Conservation (phyloP, 1,140 invertebrate species). For the Ridgeia piscesae region DNA sequence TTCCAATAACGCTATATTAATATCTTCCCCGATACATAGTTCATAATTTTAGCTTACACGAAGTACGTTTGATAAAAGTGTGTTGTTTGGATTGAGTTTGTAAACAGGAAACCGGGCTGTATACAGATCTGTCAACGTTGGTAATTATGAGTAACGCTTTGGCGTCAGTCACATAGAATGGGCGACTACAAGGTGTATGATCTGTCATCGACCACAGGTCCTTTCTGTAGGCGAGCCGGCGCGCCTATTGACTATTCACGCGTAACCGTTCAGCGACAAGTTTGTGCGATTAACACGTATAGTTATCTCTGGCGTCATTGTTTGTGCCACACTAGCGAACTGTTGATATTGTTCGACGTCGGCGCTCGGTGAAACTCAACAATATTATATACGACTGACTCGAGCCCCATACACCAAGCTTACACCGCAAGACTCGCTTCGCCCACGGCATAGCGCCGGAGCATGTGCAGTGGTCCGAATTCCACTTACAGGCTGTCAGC, state of each 20-base stretch:
- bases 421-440: neutral
- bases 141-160: neutral
- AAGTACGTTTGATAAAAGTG: too few species aligned
- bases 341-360: neutral
- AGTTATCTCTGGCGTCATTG: neutral
- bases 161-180: neutral
- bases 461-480: neutral
- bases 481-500: neutral
- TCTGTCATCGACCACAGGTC: neutral
- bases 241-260: neutral
- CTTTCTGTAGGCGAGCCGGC: neutral
- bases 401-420: neutral
- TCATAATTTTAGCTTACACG: too few species aligned
- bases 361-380: too few species aligned
- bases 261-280: neutral
- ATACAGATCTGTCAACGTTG: neutral
- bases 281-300: neutral
- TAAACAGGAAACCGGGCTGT: neutral
- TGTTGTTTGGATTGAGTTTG: too few species aligned
- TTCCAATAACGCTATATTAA: too few species aligned
- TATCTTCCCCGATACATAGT: too few species aligned
- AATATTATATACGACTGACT: neutral
- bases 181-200: neutral
- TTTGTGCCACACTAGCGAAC: neutral
- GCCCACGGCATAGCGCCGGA: neutral